These are phyloP conservation scores for Idaea straminata DNA, from an alignment of 2,888 invertebrate genomes.

Conservation along the genomic window DNA sequence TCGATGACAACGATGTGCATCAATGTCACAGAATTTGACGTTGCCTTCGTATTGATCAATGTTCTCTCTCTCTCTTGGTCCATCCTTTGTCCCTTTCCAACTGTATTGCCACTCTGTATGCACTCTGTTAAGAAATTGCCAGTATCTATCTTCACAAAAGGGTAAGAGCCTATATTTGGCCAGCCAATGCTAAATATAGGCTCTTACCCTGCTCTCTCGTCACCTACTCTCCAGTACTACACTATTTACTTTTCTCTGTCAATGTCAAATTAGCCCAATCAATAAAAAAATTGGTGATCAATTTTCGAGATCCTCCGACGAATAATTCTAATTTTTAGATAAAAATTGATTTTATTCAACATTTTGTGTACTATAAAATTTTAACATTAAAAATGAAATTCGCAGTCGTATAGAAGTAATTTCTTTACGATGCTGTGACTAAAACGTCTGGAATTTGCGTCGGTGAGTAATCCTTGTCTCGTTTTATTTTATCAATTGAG, in stretches of 20 bases:
- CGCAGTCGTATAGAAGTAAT: not conserved
- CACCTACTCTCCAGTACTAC: too few relatives aligned
- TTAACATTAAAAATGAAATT: not conserved
- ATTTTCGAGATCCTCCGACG: not conserved
- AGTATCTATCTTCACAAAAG: too few relatives aligned
- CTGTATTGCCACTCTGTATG: too few relatives aligned
- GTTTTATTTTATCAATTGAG: not conserved
- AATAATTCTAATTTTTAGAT: not conserved
- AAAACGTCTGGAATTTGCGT: not conserved
- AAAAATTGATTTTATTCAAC: not conserved
- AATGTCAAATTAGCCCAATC: not conserved
- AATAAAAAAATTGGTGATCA: not conserved
- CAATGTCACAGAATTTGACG: too few relatives aligned
- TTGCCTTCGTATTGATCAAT: too few relatives aligned
- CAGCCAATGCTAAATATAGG: too few relatives aligned
- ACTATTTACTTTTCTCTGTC: not conserved
- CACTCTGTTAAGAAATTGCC: too few relatives aligned
- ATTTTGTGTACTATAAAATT: not conserved
- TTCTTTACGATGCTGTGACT: slow-evolving; percentile 6
- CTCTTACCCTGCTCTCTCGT: too few relatives aligned
- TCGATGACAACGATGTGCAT: too few relatives aligned
- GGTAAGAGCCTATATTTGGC: too few relatives aligned
- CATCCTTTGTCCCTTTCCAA: too few relatives aligned
- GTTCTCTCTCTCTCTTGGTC: too few relatives aligned
- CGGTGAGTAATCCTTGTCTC: not conserved